Evolutionary conservation across 2,113 vertebrate species (phyloP).

Genomic region (Cheilinus undulatus): DNA sequence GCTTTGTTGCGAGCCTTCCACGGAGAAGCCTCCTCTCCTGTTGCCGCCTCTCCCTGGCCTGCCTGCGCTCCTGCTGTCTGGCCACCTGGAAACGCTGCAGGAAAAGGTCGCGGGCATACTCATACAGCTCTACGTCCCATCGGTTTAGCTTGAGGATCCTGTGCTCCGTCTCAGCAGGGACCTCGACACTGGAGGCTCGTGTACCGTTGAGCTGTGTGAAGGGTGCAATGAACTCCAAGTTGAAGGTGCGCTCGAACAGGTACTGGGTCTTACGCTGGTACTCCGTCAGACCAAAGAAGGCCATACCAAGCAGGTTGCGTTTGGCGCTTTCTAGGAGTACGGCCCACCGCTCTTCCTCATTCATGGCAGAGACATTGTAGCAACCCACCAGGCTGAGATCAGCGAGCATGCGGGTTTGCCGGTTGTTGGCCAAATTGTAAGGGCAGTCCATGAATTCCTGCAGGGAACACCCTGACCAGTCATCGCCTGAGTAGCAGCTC

Average conservation of each 20-base stretch:
- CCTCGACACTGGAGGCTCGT: slow-evolving; percentile 93
- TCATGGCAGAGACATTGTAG: slow-evolving; percentile 95
- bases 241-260: slow-evolving; percentile 96
- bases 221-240: slow-evolving; percentile 93
- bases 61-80: slow-evolving; percentile 93
- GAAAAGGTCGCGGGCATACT: slow-evolving; percentile 96
- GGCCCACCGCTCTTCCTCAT: slow-evolving; percentile 90
- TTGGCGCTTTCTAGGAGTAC: slow-evolving; percentile 95
- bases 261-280: slow-evolving; percentile 98
- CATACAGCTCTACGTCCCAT: slow-evolving; percentile 95
- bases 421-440: slow-evolving; percentile 96
- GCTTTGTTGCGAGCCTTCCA: slow-evolving; percentile 68
- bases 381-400: slow-evolving; percentile 97
- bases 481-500: slow-evolving; percentile 93
- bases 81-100: slow-evolving; percentile 96
- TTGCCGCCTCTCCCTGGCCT: slow-evolving; percentile 90
- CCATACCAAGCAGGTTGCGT: slow-evolving; percentile 94
- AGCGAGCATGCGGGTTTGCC: slow-evolving; percentile 96
- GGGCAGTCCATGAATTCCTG: slow-evolving; percentile 97
- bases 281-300: slow-evolving; percentile 96
- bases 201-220: slow-evolving; percentile 98
- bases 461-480: slow-evolving; percentile 96
- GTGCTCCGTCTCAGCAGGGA: slow-evolving; percentile 88
- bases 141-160: slow-evolving; percentile 92
- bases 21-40: slow-evolving; percentile 88